Evolutionary conservation across 2,113 vertebrate genomes (phyloP).

Genomic region (Prionailurus bengalensis): DNA sequence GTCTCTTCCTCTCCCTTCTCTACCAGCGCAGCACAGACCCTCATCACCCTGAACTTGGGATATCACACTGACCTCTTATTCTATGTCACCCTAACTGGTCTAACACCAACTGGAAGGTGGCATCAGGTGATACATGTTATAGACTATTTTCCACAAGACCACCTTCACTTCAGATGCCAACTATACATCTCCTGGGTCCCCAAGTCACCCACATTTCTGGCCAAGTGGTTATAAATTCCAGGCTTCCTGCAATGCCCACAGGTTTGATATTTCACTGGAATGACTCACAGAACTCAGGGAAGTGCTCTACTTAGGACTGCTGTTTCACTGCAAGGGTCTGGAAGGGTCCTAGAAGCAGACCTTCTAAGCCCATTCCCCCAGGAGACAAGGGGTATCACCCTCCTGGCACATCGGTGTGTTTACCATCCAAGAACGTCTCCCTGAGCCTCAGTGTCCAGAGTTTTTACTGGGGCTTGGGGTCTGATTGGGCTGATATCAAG

Average conservation of each 20-base stretch:
- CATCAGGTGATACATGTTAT: neutral
- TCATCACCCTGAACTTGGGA: neutral
- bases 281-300: constrained; percentile 2
- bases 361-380: neutral
- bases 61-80: neutral
- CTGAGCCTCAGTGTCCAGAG: neutral
- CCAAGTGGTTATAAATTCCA: neutral
- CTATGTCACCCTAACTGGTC: neutral
- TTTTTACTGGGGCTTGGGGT: neutral
- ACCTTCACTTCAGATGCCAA: neutral
- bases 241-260: neutral
- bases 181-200: neutral
- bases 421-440: neutral
- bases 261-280: neutral
- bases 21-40: neutral
- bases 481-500: neutral
- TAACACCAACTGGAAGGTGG: neutral
- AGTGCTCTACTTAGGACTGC: neutral
- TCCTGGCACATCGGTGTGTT: neutral
- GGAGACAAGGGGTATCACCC: neutral
- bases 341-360: neutral
- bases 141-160: neutral
- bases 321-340: neutral
- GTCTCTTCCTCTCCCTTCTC: neutral
- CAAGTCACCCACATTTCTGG: neutral